Conservation (phyloP, 2,888 invertebrate species). For the Nowickia ferox region DNA sequence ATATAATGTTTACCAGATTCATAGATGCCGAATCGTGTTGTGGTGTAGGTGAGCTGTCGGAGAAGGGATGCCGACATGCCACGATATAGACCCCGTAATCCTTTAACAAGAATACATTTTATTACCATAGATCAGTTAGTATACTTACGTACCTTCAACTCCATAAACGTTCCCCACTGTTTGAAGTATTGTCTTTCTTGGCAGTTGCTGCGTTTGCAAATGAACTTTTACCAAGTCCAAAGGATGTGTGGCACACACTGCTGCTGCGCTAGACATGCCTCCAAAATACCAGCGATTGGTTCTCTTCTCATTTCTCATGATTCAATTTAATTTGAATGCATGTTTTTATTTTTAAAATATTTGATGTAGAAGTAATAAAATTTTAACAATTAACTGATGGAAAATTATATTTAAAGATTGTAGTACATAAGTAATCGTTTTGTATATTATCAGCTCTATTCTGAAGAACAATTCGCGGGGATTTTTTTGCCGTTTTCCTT, state of each 20-base stretch:
- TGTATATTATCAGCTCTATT: too few relatives aligned
- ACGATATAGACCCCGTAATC: slow-evolving; percentile 93
- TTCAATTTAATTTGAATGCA: not conserved
- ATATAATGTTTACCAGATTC: slow-evolving; percentile 87
- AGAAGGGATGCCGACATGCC: slow-evolving; percentile 96
- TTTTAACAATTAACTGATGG: not conserved
- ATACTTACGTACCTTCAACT: slow-evolving; percentile 87
- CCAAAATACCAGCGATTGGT: slow-evolving; percentile 95
- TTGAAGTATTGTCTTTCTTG: slow-evolving; percentile 88
- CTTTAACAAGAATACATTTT: slow-evolving; percentile 79
- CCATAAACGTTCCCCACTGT: slow-evolving; percentile 90
- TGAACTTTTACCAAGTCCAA: slow-evolving; percentile 96
- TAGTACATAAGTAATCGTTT: not conserved
- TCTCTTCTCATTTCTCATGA: slow-evolving; percentile 65
- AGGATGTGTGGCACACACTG: slow-evolving; percentile 97
- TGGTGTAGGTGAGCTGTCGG: slow-evolving; percentile 96
- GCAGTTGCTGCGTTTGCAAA: slow-evolving; percentile 94
- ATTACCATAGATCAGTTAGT: not conserved
- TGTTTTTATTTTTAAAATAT: not conserved
- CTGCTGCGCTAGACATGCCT: slow-evolving; percentile 96
- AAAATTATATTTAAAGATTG: not conserved
- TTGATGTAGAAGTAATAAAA: not conserved
- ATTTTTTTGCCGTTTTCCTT: too few relatives aligned
- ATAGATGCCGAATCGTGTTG: slow-evolving; percentile 90
- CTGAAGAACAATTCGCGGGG: too few relatives aligned